These are phyloP conservation scores for Gallinago undulata DNA, from an alignment of 2,113 vertebrate species.

Conservation along the genomic window DNA sequence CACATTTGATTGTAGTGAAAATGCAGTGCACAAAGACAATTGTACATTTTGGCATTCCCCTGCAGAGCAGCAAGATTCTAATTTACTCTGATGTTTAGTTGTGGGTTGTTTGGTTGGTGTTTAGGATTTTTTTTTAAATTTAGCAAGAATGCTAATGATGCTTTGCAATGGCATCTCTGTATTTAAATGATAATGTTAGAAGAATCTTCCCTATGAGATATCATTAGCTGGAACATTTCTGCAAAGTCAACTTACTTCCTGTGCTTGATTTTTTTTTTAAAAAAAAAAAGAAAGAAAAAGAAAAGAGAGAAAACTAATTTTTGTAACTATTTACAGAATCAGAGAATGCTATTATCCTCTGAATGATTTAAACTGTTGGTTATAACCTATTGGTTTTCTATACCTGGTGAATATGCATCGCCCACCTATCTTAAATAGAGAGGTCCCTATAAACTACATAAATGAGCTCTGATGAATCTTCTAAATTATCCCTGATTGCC, in stretches of 20 bases:
- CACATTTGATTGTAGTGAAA: background rate
- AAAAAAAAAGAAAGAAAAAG: background rate
- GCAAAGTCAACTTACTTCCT: background rate
- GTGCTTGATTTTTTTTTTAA: background rate
- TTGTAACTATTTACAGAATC: slow-evolving; percentile 2
- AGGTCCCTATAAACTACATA: background rate
- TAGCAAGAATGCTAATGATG: slow-evolving; percentile 1
- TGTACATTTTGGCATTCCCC: background rate
- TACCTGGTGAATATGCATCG: slow-evolving; percentile 1
- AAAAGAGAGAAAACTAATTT: background rate
- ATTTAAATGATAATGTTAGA: background rate
- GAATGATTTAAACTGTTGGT: background rate
- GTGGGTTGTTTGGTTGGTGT: background rate
- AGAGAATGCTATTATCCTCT: background rate
- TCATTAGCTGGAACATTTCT: background rate
- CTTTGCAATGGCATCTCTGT: background rate
- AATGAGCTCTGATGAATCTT: background rate
- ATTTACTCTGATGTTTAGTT: background rate
- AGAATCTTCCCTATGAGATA: background rate
- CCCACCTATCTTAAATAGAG: background rate
- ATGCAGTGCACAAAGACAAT: background rate
- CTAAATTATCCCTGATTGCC: background rate
- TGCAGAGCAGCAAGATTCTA: background rate
- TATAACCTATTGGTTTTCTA: background rate
- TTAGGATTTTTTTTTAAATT: background rate